These are phyloP conservation scores for Xestia sexstrigata DNA, from an alignment of 2,888 invertebrate genomes.

Conservation along the genomic window DNA sequence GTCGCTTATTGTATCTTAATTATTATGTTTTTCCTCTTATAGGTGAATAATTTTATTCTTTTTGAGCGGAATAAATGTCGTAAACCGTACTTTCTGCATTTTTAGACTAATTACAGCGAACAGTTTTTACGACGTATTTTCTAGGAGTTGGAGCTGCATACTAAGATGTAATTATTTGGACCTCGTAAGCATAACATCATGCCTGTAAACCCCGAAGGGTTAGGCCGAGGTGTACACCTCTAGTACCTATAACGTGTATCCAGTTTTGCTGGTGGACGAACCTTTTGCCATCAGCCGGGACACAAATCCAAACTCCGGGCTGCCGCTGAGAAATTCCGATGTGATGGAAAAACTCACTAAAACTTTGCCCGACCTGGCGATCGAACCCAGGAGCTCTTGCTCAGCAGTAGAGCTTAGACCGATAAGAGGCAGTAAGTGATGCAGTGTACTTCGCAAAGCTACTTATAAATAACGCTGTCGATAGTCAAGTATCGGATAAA, in stretches of 20 bases:
- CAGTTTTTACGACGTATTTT: not conserved
- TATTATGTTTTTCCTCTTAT: no score
- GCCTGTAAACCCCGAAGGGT: not conserved
- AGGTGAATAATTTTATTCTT: no score
- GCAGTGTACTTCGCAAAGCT: not conserved
- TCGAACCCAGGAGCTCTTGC: not conserved
- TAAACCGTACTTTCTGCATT: conserved; percentile 6
- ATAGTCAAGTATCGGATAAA: conserved; percentile 8
- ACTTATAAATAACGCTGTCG: not conserved
- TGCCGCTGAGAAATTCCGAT: not conserved
- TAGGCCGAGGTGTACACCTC: not conserved
- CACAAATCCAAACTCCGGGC: not conserved
- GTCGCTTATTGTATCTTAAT: no score
- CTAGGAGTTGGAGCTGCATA: not conserved
- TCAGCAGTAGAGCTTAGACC: not conserved
- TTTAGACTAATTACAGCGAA: not conserved
- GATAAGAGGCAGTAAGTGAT: not conserved
- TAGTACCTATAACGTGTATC: not conserved
- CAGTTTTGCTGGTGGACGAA: not conserved
- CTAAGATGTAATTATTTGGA: not conserved
- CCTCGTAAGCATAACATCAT: not conserved
- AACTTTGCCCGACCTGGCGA: not conserved
- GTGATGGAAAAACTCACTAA: not conserved
- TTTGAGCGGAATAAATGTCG: no score
- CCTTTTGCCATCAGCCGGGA: not conserved